These are phyloP conservation scores for Alexandromys fortis DNA, from an alignment of 2,113 vertebrate genomes.

Conservation along the genomic window DNA sequence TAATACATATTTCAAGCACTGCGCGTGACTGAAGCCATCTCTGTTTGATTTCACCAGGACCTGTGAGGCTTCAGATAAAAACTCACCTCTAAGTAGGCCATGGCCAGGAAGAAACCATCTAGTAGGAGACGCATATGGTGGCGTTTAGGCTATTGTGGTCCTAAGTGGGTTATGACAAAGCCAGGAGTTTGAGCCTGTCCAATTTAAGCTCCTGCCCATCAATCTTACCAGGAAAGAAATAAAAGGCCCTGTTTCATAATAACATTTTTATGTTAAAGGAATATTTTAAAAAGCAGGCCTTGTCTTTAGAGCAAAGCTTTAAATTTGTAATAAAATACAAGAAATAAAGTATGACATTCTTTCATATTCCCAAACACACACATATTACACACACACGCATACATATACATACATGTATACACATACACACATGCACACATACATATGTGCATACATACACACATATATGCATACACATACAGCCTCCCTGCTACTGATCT, in stretches of 20 bases:
- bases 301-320: neutral
- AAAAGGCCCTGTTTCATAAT: neutral
- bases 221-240: conserved; percentile 12
- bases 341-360: neutral
- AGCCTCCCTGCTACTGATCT: neutral
- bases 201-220: neutral
- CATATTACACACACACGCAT: neutral
- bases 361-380: neutral
- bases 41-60: conserved; percentile 83
- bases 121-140: conserved; percentile 50
- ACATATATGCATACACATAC: neutral
- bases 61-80: conserved; percentile 65
- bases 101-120: conserved; percentile 71
- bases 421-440: neutral
- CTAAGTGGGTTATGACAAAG: neutral
- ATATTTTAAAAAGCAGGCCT: neutral
- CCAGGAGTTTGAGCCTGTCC: neutral
- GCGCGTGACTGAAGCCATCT: conserved; percentile 83
- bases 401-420: neutral
- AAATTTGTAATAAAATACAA: conserved; percentile 17
- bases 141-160: conserved; percentile 28
- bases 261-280: neutral
- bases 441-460: neutral
- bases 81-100: conserved; percentile 75
- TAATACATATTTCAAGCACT: conserved; percentile 87